phyloP scores from a whole-genome alignment of 2,113 vertebrate species.

The Solenodon paradoxus region DNA sequence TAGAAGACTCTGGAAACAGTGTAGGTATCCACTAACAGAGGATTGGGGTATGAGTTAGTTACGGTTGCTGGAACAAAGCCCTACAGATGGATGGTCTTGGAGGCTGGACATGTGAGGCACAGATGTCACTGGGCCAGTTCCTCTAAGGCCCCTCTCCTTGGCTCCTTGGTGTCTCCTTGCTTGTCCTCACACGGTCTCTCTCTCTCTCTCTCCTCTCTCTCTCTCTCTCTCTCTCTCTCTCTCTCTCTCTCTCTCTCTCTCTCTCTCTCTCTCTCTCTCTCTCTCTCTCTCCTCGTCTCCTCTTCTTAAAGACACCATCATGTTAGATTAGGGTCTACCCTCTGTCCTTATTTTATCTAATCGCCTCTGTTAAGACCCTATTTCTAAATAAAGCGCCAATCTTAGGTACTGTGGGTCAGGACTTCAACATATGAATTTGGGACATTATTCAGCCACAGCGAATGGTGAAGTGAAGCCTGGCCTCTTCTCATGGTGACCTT shows the following conservation, averaged over 20 bases:
- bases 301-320: not conserved
- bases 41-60: not conserved
- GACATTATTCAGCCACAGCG: not conserved
- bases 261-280: not conserved
- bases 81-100: accelerated
- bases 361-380: not conserved
- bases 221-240: not conserved
- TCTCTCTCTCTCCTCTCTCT: no score
- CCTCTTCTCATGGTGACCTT: not conserved
- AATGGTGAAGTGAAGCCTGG: not conserved
- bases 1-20: not conserved
- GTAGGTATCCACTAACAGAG: accelerated
- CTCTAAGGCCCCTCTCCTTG: not conserved
- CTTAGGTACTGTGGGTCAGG: not conserved
- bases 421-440: not conserved
- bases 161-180: not conserved
- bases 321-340: not conserved
- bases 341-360: not conserved
- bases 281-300: not conserved
- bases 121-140: not conserved
- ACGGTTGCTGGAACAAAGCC: not conserved
- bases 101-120: not conserved
- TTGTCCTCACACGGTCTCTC: not conserved
- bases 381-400: not conserved
- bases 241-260: not conserved